Evolutionary conservation across 2,113 vertebrate genomes (phyloP), one percentile per base, ranked within the genome.

Genomic region (Campylomormyrus numenius): DNA sequence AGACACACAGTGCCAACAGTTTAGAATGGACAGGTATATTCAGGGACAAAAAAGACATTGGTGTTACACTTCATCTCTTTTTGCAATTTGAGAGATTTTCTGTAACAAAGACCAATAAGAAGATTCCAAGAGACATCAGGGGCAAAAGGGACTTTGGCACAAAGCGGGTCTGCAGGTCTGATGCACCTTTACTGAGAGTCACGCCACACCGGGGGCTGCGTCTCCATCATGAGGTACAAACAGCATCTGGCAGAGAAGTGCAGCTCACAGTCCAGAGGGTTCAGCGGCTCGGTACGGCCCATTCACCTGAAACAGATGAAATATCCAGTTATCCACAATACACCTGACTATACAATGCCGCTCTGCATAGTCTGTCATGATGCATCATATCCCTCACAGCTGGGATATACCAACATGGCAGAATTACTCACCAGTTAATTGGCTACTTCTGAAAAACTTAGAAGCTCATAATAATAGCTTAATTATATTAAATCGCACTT

Each of bases 261-360:
- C 89, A 27, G 91, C 31, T 96, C 93, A 96, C 91, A 96, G 94
- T n/a, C 93, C 77, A 35, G 94, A 95, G n/a, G 94, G 91, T 31
- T 93, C 92, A 45, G 93, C 62, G 0, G 90, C 88, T 35, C 85
- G 93, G 91, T 93, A 91, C 0, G 93, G 93, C 46, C 95, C 93
- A 0, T 95, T 96, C 85, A 95, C 89, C 96, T 96, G 91, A 88
- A 91, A 88, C 17, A 49, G 27, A 85, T n/a, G 42, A 48, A 48
- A 85, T 11, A 85, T 53, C n/a, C 62, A 53, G 45, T 24, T 53
- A 50, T 50, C 21, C 48, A 87, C 49, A 87, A 87, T 42, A 42
- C 35, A 80, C 31, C 5, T 15, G 9, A 53, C n/a, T 4, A 87
- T 87, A 35, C 13, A 87, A 48, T 31, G 39, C 27, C 46, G 52